Conservation (phyloP, 2,888 invertebrate genomes). For the Disparrhopalites patrizii region DNA sequence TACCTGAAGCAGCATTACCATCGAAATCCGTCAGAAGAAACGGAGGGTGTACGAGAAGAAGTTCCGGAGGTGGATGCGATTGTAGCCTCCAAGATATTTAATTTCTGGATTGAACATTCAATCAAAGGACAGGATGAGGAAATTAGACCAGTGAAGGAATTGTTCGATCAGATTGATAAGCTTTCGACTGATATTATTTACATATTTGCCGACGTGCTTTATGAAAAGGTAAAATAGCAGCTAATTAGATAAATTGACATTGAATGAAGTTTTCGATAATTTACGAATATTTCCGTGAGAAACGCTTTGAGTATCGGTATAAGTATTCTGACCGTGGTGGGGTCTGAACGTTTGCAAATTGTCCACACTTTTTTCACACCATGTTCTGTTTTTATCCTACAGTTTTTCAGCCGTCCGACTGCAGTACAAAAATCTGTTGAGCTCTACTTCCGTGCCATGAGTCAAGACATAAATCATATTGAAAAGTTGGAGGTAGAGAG, state of each 20-base stretch:
- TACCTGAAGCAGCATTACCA: neutral
- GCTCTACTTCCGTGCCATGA: slow-evolving; percentile 33
- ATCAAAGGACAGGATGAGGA: neutral
- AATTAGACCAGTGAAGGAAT: neutral
- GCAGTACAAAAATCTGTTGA: slow-evolving; percentile 24
- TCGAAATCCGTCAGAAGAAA: too few relatives aligned
- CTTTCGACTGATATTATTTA: slow-evolving; percentile 29
- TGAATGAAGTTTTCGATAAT: too few relatives aligned
- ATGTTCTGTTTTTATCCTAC: too few relatives aligned
- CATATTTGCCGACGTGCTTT: slow-evolving; percentile 21
- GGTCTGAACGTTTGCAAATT: too few relatives aligned
- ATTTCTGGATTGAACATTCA: slow-evolving; percentile 10
- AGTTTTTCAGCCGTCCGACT: neutral
- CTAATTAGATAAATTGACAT: too few relatives aligned
- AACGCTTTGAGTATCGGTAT: too few relatives aligned
- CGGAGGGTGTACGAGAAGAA: too few relatives aligned
- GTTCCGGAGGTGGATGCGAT: neutral
- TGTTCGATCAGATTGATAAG: slow-evolving; percentile 15
- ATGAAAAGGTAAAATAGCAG: slow-evolving; percentile 18
- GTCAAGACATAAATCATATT: slow-evolving; percentile 30
- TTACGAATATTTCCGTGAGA: too few relatives aligned
- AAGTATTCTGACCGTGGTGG: too few relatives aligned
- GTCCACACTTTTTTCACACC: too few relatives aligned
- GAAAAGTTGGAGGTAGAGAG: slow-evolving; percentile 24
- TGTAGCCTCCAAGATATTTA: neutral